Evolutionary conservation across 35 echinoderm and acorn worm species (phyloP).

Genomic region (Hemicentrotus pulcherrimus): DNA sequence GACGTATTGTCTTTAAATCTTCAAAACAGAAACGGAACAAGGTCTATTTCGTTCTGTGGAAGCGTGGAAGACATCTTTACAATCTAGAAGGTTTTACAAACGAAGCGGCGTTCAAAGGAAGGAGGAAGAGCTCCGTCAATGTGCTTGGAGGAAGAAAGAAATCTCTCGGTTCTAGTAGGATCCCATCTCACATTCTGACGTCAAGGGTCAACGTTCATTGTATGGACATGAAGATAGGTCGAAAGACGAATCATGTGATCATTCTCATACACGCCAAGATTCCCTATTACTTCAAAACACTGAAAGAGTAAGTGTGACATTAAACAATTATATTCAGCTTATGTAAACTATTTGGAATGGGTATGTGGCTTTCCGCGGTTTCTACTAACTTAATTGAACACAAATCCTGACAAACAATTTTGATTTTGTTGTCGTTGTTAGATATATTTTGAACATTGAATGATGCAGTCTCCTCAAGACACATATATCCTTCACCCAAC

Average conservation of each 20-base stretch:
- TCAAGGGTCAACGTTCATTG: constrained; percentile 22
- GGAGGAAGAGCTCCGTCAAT: not conserved
- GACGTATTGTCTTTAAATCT: not conserved
- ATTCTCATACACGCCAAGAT: not conserved
- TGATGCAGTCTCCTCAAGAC: no score
- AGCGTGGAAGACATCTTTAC: not conserved
- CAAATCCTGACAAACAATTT: no score
- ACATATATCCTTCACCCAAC: no score
- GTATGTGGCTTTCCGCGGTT: no score
- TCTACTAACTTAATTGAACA: no score
- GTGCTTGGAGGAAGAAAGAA: not conserved
- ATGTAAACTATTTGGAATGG: no score
- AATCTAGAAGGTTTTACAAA: not conserved
- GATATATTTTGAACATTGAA: no score
- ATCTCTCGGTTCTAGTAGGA: not conserved
- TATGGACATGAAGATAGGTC: constrained; percentile 24
- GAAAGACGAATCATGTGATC: not conserved
- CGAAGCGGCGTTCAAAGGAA: not conserved
- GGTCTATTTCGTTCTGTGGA: not conserved
- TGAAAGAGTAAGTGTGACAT: not conserved
- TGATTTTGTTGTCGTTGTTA: no score
- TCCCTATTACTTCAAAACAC: constrained; percentile 15
- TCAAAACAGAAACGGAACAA: not conserved
- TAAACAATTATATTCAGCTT: not conserved
- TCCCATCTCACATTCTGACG: not conserved